These are phyloP conservation scores for Nautilus pompilius DNA, from an alignment of 1,140 invertebrate genomes.

Conservation along the genomic window DNA sequence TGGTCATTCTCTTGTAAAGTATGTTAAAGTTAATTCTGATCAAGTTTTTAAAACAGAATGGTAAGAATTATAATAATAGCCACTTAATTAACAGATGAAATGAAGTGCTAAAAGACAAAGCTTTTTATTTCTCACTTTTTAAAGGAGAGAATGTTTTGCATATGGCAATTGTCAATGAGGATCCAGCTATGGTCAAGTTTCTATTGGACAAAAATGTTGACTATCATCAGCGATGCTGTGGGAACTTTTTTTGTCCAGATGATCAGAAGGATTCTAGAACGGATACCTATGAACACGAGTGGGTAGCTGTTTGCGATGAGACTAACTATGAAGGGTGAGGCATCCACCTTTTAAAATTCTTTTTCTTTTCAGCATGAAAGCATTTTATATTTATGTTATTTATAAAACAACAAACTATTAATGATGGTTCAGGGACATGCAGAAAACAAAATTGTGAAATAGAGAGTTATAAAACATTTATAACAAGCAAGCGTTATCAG, in stretches of 20 bases:
- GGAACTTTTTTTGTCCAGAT: slow-evolving; percentile 95
- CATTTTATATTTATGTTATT: not conserved
- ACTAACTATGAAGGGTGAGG: slow-evolving; percentile 88
- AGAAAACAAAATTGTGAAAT: too few relatives aligned
- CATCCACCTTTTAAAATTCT: too few relatives aligned
- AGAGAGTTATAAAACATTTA: too few relatives aligned
- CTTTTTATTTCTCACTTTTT: too few relatives aligned
- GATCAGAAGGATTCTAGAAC: slow-evolving; percentile 89
- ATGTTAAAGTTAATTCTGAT: too few relatives aligned
- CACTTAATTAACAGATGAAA: too few relatives aligned
- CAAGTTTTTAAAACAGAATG: too few relatives aligned
- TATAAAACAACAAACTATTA: not conserved
- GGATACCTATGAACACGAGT: slow-evolving; percentile 89
- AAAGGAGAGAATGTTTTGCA: slow-evolving; percentile 66
- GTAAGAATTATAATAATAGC: too few relatives aligned
- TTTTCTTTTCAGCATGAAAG: too few relatives aligned
- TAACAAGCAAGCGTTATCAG: too few relatives aligned
- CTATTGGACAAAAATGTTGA: slow-evolving; percentile 87
- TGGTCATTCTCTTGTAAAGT: too few relatives aligned
- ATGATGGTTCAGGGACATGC: not conserved
- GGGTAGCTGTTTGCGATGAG: slow-evolving; percentile 76
- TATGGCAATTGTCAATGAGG: slow-evolving; percentile 97
- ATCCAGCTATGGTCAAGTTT: slow-evolving; percentile 95
- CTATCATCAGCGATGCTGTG: slow-evolving; percentile 78
- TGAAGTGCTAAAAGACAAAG: too few relatives aligned